phyloP scores from a whole-genome alignment of 2,888 invertebrate species.

The Serripes groenlandicus region DNA sequence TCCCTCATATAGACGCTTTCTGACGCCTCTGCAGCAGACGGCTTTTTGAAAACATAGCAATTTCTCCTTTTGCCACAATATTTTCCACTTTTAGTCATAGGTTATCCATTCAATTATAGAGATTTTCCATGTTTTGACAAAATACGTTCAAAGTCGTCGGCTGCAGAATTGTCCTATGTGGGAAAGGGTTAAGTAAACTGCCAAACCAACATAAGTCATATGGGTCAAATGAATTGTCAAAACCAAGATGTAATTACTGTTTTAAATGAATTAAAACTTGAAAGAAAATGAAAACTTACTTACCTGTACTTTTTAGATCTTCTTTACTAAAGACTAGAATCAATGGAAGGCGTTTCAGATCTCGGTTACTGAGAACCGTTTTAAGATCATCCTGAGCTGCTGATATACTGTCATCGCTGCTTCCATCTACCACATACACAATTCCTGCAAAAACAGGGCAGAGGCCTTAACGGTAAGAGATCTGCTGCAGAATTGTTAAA shows the following conservation, averaged over 20 bases:
- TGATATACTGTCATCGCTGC: not conserved
- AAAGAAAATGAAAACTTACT: not conserved
- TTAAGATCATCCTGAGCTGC: slow-evolving; percentile 33
- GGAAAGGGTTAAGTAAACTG: not conserved
- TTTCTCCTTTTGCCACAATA: not conserved
- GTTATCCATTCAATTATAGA: not conserved
- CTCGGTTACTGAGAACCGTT: slow-evolving; percentile 35
- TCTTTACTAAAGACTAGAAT: slow-evolving; percentile 42
- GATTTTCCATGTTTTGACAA: not conserved
- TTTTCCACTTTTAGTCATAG: not conserved
- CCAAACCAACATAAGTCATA: not conserved
- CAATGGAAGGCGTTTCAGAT: slow-evolving; percentile 38
- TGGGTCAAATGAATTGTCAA: not conserved
- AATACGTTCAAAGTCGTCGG: not conserved
- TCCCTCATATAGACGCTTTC: too few species aligned
- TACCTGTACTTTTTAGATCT: slow-evolving; percentile 33
- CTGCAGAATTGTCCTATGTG: not conserved
- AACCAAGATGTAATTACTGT: not conserved
- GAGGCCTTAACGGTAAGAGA: too few species aligned
- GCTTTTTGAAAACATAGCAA: too few species aligned
- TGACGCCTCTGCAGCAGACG: too few species aligned
- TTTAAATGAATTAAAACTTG: not conserved
- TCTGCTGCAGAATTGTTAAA: too few species aligned
- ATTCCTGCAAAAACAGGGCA: slow-evolving; percentile 50
- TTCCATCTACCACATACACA: slow-evolving; percentile 47